Evolutionary conservation across 2,797 vertebrate genomes (phyloP), one percentile per base, ranked within the genome.

Genomic region (Acomys russatus): DNA sequence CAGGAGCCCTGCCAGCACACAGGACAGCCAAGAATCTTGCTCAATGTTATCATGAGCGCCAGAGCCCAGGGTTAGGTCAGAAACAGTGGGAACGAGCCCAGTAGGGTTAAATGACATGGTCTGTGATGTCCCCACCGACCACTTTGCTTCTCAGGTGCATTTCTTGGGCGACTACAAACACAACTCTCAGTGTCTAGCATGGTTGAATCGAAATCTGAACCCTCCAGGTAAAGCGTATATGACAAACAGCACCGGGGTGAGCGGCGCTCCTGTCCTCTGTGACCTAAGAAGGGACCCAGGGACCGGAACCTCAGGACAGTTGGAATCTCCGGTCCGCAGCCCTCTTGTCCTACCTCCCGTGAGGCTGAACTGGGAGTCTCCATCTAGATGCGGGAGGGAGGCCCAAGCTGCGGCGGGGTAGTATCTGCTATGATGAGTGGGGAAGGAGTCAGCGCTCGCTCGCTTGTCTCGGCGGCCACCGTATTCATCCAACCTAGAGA

Each of bases 131-230:
- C 51, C 78, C 92, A 77, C 63, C 66, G 54, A 35, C 7, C 30
- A n/a, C 33, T 74, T 38, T 22, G 14, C 82, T 82, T 83, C 94
- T 73, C 20, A 28, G 80, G 9, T 28, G 9, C 38, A 0, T 44
- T 73, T 73, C 76, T 61, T 10, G 0, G 0, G 0, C 9, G 7
- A 54, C n/a, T 30, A 2, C 20, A 4, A 8, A 51, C 38, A 18
- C 7, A 28, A 51, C 30, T 63, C 94, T 56, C 1, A 0, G 30
- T 28, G 9, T 71, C 61, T 66, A 3, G 49, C 56, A 8, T 30
- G 22, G 66, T 23, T 51, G 44, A 66, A 51, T 23, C 73, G 61
- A 83, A 56, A 59, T 76, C 51, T 15, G 30, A 73, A 23, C 56
- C 59, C 64, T 91, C 66, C 54, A 17, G 77, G 77, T 6, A 70